Evolutionary conservation across 1,140 invertebrate species (phyloP).

Genomic region (Lepidurus packardi): DNA sequence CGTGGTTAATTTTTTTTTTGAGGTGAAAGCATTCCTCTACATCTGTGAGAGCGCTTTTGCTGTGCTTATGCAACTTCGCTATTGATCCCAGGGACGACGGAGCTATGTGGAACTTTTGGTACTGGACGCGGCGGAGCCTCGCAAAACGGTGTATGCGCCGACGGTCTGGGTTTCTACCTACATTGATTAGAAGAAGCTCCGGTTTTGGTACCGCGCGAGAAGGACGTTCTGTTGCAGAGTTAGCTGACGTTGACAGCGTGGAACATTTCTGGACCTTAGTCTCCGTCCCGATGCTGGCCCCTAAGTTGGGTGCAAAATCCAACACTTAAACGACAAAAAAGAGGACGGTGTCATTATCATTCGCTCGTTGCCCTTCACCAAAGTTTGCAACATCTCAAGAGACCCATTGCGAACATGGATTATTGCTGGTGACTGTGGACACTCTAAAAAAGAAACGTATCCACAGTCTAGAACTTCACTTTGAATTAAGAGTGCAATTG

Average conservation of each 20-base stretch:
- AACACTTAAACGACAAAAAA: not conserved
- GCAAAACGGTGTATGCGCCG: not conserved
- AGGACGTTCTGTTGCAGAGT: conserved; percentile 1
- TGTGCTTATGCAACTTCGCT: not conserved
- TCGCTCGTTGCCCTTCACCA: not conserved
- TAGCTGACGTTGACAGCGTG: not conserved
- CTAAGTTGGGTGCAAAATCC: not conserved
- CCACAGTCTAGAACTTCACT: not conserved
- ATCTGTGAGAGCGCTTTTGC: not conserved
- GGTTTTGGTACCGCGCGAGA: not conserved
- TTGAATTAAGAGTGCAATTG: not conserved
- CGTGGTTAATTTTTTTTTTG: too few species aligned
- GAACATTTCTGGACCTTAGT: not conserved
- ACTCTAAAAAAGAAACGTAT: not conserved
- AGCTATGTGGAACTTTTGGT: not conserved
- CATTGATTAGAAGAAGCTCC: not conserved
- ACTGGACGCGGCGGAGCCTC: conserved; percentile 4
- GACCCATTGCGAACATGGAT: not conserved
- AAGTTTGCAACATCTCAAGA: not conserved
- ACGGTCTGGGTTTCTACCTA: not conserved
- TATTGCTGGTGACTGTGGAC: conserved; percentile 4
- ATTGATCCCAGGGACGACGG: not conserved
- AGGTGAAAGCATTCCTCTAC: not conserved
- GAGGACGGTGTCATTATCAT: conserved; percentile 2
- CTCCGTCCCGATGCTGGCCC: not conserved